Conservation (phyloP, 2,888 invertebrate species). For the Spodoptera picta region DNA sequence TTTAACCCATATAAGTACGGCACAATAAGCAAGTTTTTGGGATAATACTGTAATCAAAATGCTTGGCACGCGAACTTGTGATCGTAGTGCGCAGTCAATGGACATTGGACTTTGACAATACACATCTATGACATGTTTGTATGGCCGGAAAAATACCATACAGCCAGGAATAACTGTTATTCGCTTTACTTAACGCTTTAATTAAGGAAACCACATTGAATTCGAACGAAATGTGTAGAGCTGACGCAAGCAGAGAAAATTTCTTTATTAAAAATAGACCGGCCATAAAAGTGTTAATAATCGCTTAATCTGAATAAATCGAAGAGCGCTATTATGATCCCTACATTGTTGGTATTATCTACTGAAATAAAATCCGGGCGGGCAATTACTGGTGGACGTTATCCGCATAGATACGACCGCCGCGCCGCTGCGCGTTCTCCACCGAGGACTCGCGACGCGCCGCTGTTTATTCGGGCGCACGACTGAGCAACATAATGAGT, state of each 20-base stretch:
- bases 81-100: background rate
- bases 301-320: constrained; percentile 64
- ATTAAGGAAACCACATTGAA: constrained; percentile 2
- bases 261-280: constrained; percentile 2
- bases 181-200: background rate
- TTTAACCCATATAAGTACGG: background rate
- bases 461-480: constrained; percentile 50
- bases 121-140: too few relatives aligned
- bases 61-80: constrained; percentile 2
- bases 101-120: background rate
- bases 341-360: constrained; percentile 60
- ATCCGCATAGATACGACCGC: constrained; percentile 59
- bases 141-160: too few relatives aligned
- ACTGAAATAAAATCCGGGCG: constrained; percentile 66
- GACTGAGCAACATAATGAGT: constrained; percentile 57
- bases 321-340: constrained; percentile 55
- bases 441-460: constrained; percentile 21
- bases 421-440: constrained; percentile 44
- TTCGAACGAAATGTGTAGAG: too few relatives aligned
- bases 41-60: constrained; percentile 18
- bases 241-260: background rate
- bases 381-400: constrained; percentile 64
- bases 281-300: constrained; percentile 52
- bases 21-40: constrained; percentile 11
- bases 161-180: background rate